phyloP scores from a whole-genome alignment of 2,797 vertebrate genomes.

The Scolopax bukidnonensis region DNA sequence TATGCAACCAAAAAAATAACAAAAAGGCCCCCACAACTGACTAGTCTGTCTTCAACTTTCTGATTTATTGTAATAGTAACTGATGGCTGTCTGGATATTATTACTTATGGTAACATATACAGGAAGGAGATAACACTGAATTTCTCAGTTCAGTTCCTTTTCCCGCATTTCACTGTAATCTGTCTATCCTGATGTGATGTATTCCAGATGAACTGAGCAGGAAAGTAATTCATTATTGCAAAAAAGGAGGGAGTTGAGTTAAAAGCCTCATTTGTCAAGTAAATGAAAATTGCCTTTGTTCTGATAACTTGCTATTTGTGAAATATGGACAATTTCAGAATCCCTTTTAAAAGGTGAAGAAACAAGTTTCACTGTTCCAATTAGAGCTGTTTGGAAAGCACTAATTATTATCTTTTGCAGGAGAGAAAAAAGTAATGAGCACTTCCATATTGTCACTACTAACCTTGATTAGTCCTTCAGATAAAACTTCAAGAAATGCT shows the following conservation, averaged over 20 bases:
- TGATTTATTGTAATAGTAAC: background rate
- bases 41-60: background rate
- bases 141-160: background rate
- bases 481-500: constrained; percentile 14
- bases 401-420: constrained; percentile 8
- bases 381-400: constrained; percentile 16
- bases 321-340: constrained; percentile 19
- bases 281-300: constrained; percentile 54
- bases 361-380: background rate
- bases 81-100: background rate
- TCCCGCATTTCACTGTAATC: background rate
- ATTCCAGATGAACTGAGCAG: constrained; percentile 3
- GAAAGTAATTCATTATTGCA: constrained; percentile 16
- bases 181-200: background rate
- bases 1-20: background rate
- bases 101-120: background rate
- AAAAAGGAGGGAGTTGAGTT: constrained; percentile 6
- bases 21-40: background rate
- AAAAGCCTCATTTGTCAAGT: constrained; percentile 48
- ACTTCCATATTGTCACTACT: background rate
- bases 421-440: background rate
- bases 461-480: constrained; percentile 34
- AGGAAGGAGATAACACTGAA: background rate
- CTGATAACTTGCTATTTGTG: constrained; percentile 6
- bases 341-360: background rate